Conservation (phyloP, 2,113 vertebrate genomes). For the Spea bombifrons region DNA sequence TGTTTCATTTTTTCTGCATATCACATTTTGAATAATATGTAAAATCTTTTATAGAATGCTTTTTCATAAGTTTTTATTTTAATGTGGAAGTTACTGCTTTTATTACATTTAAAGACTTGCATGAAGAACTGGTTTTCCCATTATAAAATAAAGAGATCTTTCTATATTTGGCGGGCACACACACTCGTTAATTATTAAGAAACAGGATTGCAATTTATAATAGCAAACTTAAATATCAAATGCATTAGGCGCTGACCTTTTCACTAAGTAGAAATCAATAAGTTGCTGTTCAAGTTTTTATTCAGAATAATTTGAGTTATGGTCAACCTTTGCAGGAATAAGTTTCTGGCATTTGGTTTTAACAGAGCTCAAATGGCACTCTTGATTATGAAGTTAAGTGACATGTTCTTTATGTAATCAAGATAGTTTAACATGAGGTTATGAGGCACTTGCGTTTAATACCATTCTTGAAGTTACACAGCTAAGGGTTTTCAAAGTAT, state of each 20-base stretch:
- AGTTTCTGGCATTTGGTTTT: slow-evolving; percentile 48
- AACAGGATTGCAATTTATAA: slow-evolving; percentile 47
- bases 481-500: slow-evolving; percentile 5
- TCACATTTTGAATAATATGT: too few species aligned
- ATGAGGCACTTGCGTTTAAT: slow-evolving; percentile 33
- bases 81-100: not conserved
- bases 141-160: slow-evolving; percentile 18
- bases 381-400: slow-evolving; percentile 48
- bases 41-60: not conserved
- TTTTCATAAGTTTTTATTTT: not conserved
- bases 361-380: slow-evolving; percentile 46
- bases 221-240: slow-evolving; percentile 49
- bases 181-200: slow-evolving; percentile 34
- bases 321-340: slow-evolving; percentile 50
- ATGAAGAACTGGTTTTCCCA: not conserved
- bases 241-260: slow-evolving; percentile 53
- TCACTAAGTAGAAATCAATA: slow-evolving; percentile 51
- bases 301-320: slow-evolving; percentile 51
- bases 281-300: slow-evolving; percentile 49
- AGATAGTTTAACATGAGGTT: slow-evolving; percentile 42
- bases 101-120: not conserved
- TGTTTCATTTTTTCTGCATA: too few species aligned
- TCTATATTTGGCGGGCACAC: slow-evolving; percentile 1
- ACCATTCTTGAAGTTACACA: slow-evolving; percentile 16
- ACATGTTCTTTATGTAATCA: slow-evolving; percentile 41